Conservation (phyloP, 35 echinoderm and acorn worm genomes). For the Nesometra sesokonis region DNA sequence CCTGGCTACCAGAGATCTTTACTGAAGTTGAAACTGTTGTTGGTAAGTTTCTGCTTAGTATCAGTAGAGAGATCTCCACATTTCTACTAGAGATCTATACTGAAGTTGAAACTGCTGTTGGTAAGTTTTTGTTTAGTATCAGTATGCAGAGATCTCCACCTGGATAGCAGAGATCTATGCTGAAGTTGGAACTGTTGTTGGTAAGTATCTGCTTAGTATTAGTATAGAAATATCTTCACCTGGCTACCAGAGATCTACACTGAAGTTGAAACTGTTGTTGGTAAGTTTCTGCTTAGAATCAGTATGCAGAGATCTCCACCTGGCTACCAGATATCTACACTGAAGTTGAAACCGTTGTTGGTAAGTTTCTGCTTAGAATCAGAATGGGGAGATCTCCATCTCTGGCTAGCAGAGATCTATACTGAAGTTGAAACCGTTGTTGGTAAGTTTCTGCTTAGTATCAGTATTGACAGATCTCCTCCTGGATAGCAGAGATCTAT, state of each 20-base stretch:
- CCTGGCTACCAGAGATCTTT: constrained; percentile 18
- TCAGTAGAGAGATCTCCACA: background rate
- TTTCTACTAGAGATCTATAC: too few species aligned
- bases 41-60: background rate
- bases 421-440: too few species aligned
- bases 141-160: constrained; percentile 2
- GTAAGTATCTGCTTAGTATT: background rate
- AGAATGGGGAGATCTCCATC: background rate
- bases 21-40: constrained; percentile 24
- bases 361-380: background rate
- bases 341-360: constrained; percentile 29
- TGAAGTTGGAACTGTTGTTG: constrained; percentile 31
- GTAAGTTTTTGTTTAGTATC: background rate
- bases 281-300: background rate
- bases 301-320: constrained; percentile 2
- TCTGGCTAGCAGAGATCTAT: too few species aligned
- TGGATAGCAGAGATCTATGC: constrained; percentile 18
- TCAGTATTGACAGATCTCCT: background rate
- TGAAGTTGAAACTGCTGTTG: too few species aligned
- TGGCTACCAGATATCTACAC: constrained; percentile 21
- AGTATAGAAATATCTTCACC: background rate
- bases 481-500: constrained; percentile 17
- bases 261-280: too few species aligned
- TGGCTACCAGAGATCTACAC: too few species aligned
- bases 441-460: background rate